phyloP scores from a whole-genome alignment of 2,797 vertebrate species.

The Leucoraja ocellata region DNA sequence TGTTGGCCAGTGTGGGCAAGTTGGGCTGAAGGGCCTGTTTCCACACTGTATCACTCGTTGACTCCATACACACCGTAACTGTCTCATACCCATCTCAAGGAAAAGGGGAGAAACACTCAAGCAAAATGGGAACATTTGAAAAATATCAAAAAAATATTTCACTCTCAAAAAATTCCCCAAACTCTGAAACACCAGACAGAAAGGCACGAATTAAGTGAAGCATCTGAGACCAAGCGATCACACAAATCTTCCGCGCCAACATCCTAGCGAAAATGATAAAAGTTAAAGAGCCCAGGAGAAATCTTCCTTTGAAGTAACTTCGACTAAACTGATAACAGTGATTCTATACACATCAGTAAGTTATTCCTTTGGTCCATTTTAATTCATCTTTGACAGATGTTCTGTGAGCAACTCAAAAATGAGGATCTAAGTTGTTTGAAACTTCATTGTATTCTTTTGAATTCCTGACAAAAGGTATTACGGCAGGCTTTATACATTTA shows the following conservation, averaged over 20 bases:
- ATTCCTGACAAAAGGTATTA: not conserved
- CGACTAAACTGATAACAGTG: not conserved
- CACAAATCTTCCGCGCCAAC: not conserved
- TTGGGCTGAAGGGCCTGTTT: too few species aligned
- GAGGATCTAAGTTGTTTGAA: not conserved
- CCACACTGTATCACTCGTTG: too few species aligned
- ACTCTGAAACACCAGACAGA: not conserved
- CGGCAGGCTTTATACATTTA: not conserved
- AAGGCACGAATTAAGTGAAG: not conserved
- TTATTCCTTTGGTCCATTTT: not conserved
- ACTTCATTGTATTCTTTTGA: not conserved
- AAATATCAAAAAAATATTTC: not conserved
- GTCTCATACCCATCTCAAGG: too few species aligned
- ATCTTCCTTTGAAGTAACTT: not conserved
- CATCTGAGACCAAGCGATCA: not conserved
- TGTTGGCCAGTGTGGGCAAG: too few species aligned
- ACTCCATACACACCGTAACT: not conserved
- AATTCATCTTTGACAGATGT: not conserved
- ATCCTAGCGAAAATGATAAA: not conserved
- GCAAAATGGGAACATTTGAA: not conserved
- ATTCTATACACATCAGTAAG: not conserved
- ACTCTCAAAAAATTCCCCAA: not conserved
- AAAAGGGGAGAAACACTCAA: not conserved
- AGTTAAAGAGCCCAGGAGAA: not conserved
- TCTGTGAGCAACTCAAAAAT: not conserved